Conservation (phyloP, 37 sponge, comb jelly and placozoan genomes). For the Beroe ovata region DNA sequence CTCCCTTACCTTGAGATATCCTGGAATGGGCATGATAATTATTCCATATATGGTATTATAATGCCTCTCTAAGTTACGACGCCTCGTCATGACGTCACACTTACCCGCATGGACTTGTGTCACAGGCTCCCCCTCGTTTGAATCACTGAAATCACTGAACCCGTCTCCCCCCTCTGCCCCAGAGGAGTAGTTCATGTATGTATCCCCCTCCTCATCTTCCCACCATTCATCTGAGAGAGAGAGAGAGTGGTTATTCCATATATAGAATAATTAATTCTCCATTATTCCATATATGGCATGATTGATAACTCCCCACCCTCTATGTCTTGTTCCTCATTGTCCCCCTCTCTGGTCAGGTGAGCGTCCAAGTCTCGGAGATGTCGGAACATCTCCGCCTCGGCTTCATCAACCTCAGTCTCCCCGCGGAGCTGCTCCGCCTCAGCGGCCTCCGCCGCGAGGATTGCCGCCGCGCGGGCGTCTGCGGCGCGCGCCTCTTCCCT, state of each 20-base stretch:
- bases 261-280: too few relatives aligned
- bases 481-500: conserved; percentile 14
- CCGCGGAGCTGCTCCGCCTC: conserved; percentile 40
- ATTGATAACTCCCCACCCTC: too few relatives aligned
- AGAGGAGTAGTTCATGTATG: neutral
- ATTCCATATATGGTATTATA: too few relatives aligned
- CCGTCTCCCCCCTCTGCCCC: neutral
- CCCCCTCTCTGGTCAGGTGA: conserved; percentile 23
- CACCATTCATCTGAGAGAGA: neutral
- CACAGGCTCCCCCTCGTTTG: neutral
- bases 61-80: too few relatives aligned
- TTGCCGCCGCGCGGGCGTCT: conserved; percentile 48
- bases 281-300: too few relatives aligned
- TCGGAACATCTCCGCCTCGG: conserved; percentile 56
- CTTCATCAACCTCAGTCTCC: conserved; percentile 37
- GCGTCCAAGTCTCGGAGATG: conserved; percentile 24
- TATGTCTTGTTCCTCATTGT: neutral
- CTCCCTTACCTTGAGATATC: conserved; percentile 54
- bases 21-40: too few relatives aligned
- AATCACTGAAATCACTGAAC: neutral
- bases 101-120: neutral
- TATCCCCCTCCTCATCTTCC: neutral
- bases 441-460: conserved; percentile 42
- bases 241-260: too few relatives aligned
- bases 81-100: too few relatives aligned